These are phyloP conservation scores for Drosophila limbata DNA, from an alignment of 2,888 invertebrate genomes.

Conservation along the genomic window DNA sequence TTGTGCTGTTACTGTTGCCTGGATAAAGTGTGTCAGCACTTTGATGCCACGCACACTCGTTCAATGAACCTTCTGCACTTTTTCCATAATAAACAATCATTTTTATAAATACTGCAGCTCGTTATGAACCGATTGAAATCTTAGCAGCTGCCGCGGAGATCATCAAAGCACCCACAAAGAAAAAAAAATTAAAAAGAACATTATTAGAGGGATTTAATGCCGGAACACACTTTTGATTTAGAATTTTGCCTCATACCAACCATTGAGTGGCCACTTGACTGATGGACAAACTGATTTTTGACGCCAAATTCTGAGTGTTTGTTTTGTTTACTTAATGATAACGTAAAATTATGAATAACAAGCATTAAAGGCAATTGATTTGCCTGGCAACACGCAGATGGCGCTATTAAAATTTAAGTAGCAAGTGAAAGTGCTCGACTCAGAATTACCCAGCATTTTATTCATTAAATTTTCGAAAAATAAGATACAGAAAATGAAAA, in stretches of 20 bases:
- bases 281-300: slow-evolving; percentile 53
- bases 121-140: slow-evolving; percentile 67
- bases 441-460: neutral
- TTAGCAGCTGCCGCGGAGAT: slow-evolving; percentile 66
- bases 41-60: slow-evolving; percentile 46
- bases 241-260: slow-evolving; percentile 22
- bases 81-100: slow-evolving; percentile 69
- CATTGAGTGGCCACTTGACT: slow-evolving; percentile 70
- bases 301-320: slow-evolving; percentile 35
- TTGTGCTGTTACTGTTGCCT: slow-evolving; percentile 40
- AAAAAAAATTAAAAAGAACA: slow-evolving; percentile 24
- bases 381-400: slow-evolving; percentile 28
- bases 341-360: slow-evolving; percentile 36
- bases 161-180: slow-evolving; percentile 52
- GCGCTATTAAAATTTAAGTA: slow-evolving; percentile 32
- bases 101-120: slow-evolving; percentile 68
- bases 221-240: slow-evolving; percentile 31
- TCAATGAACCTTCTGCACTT: slow-evolving; percentile 72
- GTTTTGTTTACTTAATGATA: slow-evolving; percentile 39
- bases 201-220: slow-evolving; percentile 64
- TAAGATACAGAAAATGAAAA: too few species aligned
- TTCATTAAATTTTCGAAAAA: too few species aligned
- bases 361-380: slow-evolving; percentile 17
- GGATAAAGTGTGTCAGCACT: slow-evolving; percentile 79
- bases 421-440: neutral